phyloP scores from a whole-genome alignment of 2,113 vertebrate species.

The Varanus komodoensis region DNA sequence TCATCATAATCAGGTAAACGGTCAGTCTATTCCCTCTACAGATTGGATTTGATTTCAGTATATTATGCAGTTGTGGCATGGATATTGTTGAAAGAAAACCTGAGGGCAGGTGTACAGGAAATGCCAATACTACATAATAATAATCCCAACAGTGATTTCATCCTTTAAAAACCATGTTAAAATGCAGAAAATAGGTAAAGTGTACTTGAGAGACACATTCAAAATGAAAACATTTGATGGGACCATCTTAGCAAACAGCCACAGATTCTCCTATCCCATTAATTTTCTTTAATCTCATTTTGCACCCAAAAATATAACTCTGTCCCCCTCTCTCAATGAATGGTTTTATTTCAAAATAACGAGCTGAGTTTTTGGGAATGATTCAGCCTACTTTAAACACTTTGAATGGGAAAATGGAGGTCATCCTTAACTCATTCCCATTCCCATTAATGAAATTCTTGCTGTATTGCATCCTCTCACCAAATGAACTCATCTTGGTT shows the following conservation, averaged over 20 bases:
- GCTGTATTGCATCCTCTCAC: not conserved
- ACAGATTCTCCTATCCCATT: not conserved
- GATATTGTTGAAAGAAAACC: not conserved
- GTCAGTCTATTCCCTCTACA: not conserved
- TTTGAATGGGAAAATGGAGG: not conserved
- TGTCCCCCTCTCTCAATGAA: not conserved
- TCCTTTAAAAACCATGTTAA: not conserved
- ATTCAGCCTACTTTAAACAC: not conserved
- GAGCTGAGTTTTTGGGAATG: not conserved
- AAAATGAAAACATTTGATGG: not conserved
- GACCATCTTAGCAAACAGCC: not conserved
- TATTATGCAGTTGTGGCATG: not conserved
- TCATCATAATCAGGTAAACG: not conserved
- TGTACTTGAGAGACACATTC: not conserved
- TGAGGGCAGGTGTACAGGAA: not conserved
- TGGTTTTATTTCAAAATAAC: not conserved
- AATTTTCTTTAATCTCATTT: not conserved
- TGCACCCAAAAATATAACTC: not conserved
- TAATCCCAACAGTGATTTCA: not conserved
- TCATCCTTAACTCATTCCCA: not conserved
- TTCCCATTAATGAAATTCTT: not conserved
- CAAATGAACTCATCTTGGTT: not conserved
- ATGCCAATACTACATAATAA: not conserved
- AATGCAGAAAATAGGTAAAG: not conserved
- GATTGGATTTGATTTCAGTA: not conserved